These are phyloP conservation scores for Dasyurus viverrinus DNA, from an alignment of 2,113 vertebrate species.

Conservation along the genomic window DNA sequence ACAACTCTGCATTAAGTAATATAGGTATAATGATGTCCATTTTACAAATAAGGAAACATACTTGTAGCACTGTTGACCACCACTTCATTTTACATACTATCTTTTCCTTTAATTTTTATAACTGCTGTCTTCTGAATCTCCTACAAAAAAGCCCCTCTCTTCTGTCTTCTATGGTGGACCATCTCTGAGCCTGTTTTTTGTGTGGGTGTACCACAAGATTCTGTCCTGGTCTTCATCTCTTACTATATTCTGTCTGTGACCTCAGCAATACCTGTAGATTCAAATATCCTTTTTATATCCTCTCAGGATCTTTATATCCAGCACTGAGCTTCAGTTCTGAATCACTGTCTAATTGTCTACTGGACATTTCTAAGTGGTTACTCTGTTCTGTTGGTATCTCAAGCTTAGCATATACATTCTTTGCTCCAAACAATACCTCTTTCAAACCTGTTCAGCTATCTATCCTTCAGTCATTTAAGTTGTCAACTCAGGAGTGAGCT, in stretches of 20 bases:
- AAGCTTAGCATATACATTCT: not conserved
- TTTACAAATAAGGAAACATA: not conserved
- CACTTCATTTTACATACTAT: not conserved
- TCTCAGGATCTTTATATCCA: not conserved
- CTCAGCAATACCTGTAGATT: not conserved
- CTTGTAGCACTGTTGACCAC: not conserved
- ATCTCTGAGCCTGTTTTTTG: not conserved
- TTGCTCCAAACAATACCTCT: not conserved
- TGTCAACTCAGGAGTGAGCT: not conserved
- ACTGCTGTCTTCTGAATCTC: not conserved
- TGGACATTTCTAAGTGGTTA: not conserved
- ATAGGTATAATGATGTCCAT: not conserved
- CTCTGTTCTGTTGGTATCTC: not conserved
- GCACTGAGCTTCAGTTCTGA: not conserved
- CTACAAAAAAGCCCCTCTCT: not conserved
- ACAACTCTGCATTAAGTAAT: not conserved
- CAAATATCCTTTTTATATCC: not conserved
- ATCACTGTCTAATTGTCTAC: not conserved
- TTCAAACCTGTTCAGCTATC: not conserved
- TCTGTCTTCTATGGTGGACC: not conserved
- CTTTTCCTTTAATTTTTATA: not conserved
- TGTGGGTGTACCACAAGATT: not conserved
- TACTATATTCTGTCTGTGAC: not conserved
- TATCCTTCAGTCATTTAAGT: not conserved
- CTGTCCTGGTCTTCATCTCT: not conserved